Evolutionary conservation across 1,140 invertebrate species (phyloP), one percentile per base, ranked within the genome.

Genomic region (Drosophila sturtevanti): DNA sequence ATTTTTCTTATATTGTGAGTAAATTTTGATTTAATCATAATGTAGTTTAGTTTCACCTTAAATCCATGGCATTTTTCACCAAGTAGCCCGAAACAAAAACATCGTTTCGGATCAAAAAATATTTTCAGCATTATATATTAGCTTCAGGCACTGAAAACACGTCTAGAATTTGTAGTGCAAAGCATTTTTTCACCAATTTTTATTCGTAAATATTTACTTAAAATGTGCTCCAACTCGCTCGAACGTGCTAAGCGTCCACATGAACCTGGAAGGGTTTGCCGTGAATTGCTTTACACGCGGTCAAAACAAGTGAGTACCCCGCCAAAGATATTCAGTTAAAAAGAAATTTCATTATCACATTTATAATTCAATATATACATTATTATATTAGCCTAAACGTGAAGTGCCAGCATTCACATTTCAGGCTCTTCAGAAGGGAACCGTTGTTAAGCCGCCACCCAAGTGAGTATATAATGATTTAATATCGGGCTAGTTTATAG

Each of bases 331-430:
- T 2, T 16, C 16, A 3, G 3, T 31, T 31, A 21, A 21, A 2
- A 10, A 21, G 9, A 10, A 7, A 1, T 1, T 4, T 11, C 31
- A 11, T 10, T 10, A 22, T 12, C 6, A 27, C 6, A 27, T 14
- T 38, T 1, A 21, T 22, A 22, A 4, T 16, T 55, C n/a, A 14
- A 38, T n/a, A n/a, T n/a, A n/a, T n/a, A n/a, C n/a, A 18, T 41
- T 14, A 24, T 11, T 11, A 18, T 22, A 21, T 12, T 21, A 92
- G 63, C 77, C 92, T 7, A 66, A 93, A 0, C 78, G 95, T 9
- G 81, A 94, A 2, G 96, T 97, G 0, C 95, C 96, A 1, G 96
- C 96, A 0, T 97, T 97, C 80, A 96, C 95, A 0, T 95, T 96
- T 77, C 95, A 96, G 92, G 94, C 96, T 0, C 90, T 95, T 75